These are phyloP conservation scores for Festucalex cinctus DNA, from an alignment of 2,113 vertebrate species.

Conservation along the genomic window DNA sequence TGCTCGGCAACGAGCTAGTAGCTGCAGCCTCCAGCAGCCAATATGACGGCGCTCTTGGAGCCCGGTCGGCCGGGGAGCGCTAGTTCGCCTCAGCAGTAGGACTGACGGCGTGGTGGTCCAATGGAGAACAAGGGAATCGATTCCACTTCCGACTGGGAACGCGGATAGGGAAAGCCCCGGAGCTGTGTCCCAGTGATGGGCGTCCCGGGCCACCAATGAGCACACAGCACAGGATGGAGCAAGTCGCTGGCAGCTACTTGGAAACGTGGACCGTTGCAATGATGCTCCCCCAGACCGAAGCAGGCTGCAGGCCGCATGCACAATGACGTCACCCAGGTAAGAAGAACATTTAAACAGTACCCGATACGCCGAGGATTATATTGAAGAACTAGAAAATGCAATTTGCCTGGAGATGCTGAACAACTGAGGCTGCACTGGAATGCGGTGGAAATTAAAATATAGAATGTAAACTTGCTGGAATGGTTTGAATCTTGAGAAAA, in stretches of 20 bases:
- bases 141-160: slow-evolving; percentile 49
- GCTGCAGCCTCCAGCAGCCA: slow-evolving; percentile 66
- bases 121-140: slow-evolving; percentile 35
- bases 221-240: slow-evolving; percentile 5
- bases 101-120: slow-evolving; percentile 60
- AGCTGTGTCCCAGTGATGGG: slow-evolving; percentile 48
- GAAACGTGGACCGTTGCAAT: slow-evolving; percentile 72
- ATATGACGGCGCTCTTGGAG: slow-evolving; percentile 65
- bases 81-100: slow-evolving; percentile 10
- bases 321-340: slow-evolving; percentile 42
- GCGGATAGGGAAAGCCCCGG: slow-evolving; percentile 52
- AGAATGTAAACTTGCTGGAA: neutral
- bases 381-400: neutral
- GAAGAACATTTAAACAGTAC: neutral
- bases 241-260: slow-evolving; percentile 57
- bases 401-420: neutral
- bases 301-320: neutral
- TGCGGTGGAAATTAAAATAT: neutral
- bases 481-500: neutral
- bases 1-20: slow-evolving; percentile 38
- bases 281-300: slow-evolving; percentile 43
- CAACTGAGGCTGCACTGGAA: too few relatives aligned
- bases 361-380: too few relatives aligned
- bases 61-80: slow-evolving; percentile 53
- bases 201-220: slow-evolving; percentile 58